Conservation (phyloP, 2,888 invertebrate genomes). For the Tetropium fuscum region DNA sequence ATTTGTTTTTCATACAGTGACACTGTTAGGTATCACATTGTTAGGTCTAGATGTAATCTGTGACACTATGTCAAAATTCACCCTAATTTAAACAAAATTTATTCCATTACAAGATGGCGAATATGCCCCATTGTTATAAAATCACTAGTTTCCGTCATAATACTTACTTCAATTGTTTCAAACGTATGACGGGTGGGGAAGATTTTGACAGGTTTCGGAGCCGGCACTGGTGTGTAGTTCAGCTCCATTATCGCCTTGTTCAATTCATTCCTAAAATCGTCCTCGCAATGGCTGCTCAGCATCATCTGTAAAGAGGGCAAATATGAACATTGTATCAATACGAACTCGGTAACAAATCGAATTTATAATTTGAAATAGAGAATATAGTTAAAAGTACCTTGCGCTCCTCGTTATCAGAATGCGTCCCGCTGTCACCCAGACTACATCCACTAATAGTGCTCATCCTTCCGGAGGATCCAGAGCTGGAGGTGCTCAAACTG, state of each 20-base stretch:
- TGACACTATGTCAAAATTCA: too few species aligned
- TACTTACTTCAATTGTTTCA: constrained; percentile 61
- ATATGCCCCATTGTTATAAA: too few species aligned
- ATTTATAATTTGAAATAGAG: constrained; percentile 19
- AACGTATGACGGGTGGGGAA: constrained; percentile 54
- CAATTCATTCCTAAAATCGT: constrained; percentile 58
- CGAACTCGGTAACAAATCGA: too few species aligned
- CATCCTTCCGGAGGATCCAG: constrained; percentile 82
- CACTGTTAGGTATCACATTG: too few species aligned
- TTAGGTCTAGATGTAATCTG: too few species aligned
- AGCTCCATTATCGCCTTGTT: constrained; percentile 61
- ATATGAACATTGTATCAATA: too few species aligned
- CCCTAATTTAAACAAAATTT: too few species aligned
- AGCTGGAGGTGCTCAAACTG: constrained; percentile 78
- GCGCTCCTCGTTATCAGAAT: constrained; percentile 86
- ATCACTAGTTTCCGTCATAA: too few species aligned
- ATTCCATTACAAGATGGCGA: too few species aligned
- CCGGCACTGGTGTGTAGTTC: constrained; percentile 68
- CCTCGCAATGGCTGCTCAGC: constrained; percentile 54
- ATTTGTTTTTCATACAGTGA: too few species aligned
- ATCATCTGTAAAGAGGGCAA: constrained; percentile 56
- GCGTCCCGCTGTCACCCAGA: constrained; percentile 86
- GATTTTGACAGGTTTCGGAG: constrained; percentile 67
- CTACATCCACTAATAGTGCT: constrained; percentile 87
- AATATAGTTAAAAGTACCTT: constrained; percentile 57